Conservation (phyloP, 2,113 vertebrate species). For the Rallus limicola region DNA sequence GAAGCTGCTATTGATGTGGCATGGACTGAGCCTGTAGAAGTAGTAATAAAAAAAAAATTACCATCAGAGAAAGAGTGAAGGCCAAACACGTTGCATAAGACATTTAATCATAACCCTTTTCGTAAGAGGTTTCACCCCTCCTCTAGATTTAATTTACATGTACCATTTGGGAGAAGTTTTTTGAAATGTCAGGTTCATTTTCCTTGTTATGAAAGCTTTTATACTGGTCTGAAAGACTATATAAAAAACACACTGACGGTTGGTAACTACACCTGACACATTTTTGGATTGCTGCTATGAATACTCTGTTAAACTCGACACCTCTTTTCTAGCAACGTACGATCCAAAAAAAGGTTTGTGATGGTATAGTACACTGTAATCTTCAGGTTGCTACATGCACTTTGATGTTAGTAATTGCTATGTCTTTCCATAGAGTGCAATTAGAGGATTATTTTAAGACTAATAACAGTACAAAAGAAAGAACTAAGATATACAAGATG, state of each 20-base stretch:
- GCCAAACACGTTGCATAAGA: neutral
- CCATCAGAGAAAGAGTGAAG: constrained; percentile 2
- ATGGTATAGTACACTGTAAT: neutral
- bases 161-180: neutral
- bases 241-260: neutral
- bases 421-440: neutral
- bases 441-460: constrained; percentile 19
- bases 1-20: constrained; percentile 97
- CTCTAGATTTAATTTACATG: neutral
- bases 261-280: neutral
- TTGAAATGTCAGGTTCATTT: neutral
- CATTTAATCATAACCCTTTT: neutral
- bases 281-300: neutral
- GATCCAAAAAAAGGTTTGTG: neutral
- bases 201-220: neutral
- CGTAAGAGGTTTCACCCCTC: neutral
- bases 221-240: neutral
- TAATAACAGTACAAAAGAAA: neutral
- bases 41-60: neutral
- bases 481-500: neutral
- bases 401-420: neutral
- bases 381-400: neutral
- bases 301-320: neutral
- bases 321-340: neutral
- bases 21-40: constrained; percentile 88